Conservation (phyloP, 2,888 invertebrate genomes). For the Rapana venosa region DNA sequence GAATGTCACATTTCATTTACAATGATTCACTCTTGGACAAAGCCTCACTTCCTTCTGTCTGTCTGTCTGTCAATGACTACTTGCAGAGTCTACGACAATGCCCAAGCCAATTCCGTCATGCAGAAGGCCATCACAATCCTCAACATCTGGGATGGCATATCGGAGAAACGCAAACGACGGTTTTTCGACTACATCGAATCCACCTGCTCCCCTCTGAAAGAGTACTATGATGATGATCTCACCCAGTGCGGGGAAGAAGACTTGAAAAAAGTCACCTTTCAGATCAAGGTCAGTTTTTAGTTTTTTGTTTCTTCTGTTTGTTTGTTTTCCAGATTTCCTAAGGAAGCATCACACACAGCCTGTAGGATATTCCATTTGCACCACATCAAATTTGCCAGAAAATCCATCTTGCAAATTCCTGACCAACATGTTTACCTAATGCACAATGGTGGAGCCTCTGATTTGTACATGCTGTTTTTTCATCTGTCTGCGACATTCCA, state of each 20-base stretch:
- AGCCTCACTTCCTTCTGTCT: not conserved
- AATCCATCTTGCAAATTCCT: too few relatives aligned
- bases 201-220: constrained; percentile 66
- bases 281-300: constrained; percentile 70
- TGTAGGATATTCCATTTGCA: too few relatives aligned
- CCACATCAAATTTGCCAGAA: too few relatives aligned
- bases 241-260: constrained; percentile 69
- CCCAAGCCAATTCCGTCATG: constrained; percentile 77
- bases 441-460: too few relatives aligned
- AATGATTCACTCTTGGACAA: too few relatives aligned
- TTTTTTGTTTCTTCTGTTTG: too few relatives aligned
- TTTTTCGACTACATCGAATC: constrained; percentile 65
- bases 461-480: too few relatives aligned
- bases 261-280: constrained; percentile 75
- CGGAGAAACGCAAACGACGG: constrained; percentile 55
- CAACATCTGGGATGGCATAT: constrained; percentile 73
- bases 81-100: constrained; percentile 77
- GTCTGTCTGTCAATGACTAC: not conserved
- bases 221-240: constrained; percentile 76
- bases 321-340: too few relatives aligned
- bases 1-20: too few relatives aligned
- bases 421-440: too few relatives aligned
- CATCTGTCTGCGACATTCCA: too few relatives aligned
- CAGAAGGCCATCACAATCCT: constrained; percentile 76
- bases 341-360: too few relatives aligned